Evolutionary conservation across 2,888 invertebrate species (phyloP).

Genomic region (Rhamphomyia laevipes): DNA sequence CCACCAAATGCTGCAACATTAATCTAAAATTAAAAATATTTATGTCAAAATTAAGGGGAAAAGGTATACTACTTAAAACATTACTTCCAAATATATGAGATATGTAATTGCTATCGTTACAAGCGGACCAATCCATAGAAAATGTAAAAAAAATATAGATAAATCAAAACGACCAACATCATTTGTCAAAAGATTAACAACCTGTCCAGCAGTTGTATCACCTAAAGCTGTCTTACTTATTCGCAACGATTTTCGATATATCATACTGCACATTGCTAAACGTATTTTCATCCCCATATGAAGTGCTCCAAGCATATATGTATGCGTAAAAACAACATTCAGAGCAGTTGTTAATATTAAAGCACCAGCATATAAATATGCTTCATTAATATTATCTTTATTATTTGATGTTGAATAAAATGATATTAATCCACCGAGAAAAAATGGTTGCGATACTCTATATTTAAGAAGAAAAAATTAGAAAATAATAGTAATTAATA

Average conservation of each 20-base stretch:
- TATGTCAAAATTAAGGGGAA: background rate
- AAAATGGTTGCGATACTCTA: constrained; percentile 52
- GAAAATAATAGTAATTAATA: too few species aligned
- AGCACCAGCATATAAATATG: constrained; percentile 63
- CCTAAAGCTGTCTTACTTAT: constrained; percentile 62
- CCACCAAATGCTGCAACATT: constrained; percentile 45
- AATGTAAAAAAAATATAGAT: constrained; percentile 79
- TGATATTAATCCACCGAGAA: constrained; percentile 49
- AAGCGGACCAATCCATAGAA: constrained; percentile 81
- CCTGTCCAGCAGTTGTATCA: constrained; percentile 61
- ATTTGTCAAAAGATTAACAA: constrained; percentile 87
- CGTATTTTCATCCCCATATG: constrained; percentile 57
- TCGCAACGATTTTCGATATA: constrained; percentile 54
- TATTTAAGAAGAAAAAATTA: constrained; percentile 10
- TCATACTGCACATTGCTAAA: constrained; percentile 53
- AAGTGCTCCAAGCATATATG: constrained; percentile 67
- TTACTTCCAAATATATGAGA: constrained; percentile 60
- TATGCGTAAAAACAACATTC: constrained; percentile 72
- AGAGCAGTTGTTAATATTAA: constrained; percentile 62
- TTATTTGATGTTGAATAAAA: constrained; percentile 39
- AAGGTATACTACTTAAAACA: too few species aligned
- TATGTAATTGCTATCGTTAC: constrained; percentile 69
- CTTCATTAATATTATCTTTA: constrained; percentile 37
- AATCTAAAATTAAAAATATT: constrained; percentile 33
- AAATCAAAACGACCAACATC: constrained; percentile 62